phyloP scores from a whole-genome alignment of 2,797 vertebrate genomes.

The Phrynocephalus vlangalii region DNA sequence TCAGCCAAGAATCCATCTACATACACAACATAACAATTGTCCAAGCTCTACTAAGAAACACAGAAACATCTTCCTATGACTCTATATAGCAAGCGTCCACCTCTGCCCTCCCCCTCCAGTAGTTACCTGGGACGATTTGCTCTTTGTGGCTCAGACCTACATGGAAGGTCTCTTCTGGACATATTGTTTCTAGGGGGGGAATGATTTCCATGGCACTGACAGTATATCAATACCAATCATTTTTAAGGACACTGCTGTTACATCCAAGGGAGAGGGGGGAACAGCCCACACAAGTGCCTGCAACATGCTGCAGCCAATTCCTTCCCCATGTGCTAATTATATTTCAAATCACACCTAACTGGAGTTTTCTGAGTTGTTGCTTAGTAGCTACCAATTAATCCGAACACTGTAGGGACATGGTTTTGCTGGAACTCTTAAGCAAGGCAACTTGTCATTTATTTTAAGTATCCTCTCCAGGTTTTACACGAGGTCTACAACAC shows the following conservation, averaged over 20 bases:
- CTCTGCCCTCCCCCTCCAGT: not conserved
- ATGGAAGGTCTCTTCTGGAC: not conserved
- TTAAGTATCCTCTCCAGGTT: not conserved
- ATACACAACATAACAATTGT: too few species aligned
- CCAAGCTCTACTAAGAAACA: too few species aligned
- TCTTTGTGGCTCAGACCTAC: not conserved
- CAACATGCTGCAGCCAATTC: not conserved
- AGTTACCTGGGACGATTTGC: not conserved
- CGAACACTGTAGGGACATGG: not conserved
- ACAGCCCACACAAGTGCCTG: not conserved
- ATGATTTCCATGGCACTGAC: not conserved
- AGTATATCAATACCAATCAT: not conserved
- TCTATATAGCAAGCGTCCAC: not conserved
- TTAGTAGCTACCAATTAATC: conserved; percentile 1
- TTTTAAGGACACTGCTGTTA: not conserved
- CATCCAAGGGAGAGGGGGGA: not conserved
- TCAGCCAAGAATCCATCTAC: too few species aligned
- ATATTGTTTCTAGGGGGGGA: too few species aligned
- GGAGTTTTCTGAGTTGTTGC: not conserved
- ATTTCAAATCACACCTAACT: conserved; percentile 15
- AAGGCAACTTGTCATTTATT: conserved; percentile 7
- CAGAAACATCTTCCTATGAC: too few species aligned
- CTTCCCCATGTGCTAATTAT: not conserved
- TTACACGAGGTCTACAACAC: not conserved
- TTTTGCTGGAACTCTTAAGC: not conserved